phyloP scores from a whole-genome alignment of 2,113 vertebrate species.

The Antechinus flavipes region DNA sequence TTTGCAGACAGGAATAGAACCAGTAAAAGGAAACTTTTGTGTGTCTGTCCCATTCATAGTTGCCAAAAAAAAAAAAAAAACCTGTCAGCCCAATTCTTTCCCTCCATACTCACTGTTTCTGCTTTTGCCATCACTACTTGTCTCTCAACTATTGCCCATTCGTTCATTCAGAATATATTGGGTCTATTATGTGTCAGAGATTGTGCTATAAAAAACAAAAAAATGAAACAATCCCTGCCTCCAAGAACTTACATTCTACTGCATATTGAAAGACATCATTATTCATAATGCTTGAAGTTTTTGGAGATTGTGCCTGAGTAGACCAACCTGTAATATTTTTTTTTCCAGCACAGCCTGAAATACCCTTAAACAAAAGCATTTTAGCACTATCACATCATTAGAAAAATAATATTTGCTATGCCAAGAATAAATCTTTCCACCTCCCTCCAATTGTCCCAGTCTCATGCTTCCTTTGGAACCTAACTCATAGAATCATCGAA shows the following conservation, averaged over 20 bases:
- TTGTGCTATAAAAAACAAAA: not conserved
- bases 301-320: not conserved
- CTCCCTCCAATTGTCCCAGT: not conserved
- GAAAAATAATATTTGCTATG: not conserved
- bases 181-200: not conserved
- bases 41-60: not conserved
- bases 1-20: not conserved
- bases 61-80: not conserved
- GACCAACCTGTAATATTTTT: slow-evolving; percentile 16
- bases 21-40: not conserved
- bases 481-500: not conserved
- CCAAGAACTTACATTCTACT: not conserved
- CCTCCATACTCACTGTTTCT: not conserved
- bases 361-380: not conserved
- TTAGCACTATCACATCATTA: not conserved
- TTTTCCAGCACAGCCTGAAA: not conserved
- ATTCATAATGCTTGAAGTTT: not conserved
- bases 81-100: not conserved
- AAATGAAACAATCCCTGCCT: not conserved
- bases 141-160: not conserved
- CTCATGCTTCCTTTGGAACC: not conserved
- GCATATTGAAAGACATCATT: slow-evolving; percentile 34
- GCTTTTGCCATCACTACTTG: not conserved
- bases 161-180: not conserved
- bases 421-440: not conserved